Evolutionary conservation across 1,140 invertebrate genomes (phyloP).

Genomic region (Samia ricini): DNA sequence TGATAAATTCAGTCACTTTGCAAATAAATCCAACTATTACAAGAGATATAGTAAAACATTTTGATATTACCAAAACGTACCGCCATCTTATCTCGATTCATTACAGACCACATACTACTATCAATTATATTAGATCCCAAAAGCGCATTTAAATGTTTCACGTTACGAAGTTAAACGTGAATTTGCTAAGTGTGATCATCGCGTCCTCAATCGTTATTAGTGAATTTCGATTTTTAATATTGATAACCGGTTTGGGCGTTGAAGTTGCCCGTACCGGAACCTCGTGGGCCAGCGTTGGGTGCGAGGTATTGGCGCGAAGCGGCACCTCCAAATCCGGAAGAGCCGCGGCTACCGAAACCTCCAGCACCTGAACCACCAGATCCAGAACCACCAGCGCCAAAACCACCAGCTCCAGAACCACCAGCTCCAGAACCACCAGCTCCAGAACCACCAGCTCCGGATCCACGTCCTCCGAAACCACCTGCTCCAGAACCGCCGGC

Average conservation of each 20-base stretch:
- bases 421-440: slow-evolving; percentile 12
- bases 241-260: slow-evolving; percentile 65
- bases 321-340: slow-evolving; percentile 39
- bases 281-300: slow-evolving; percentile 54
- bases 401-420: slow-evolving; percentile 3
- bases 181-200: slow-evolving; percentile 3
- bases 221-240: slow-evolving; percentile 37
- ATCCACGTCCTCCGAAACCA: slow-evolving; percentile 11
- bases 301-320: slow-evolving; percentile 63
- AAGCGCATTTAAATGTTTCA: background rate
- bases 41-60: background rate
- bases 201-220: slow-evolving; percentile 15
- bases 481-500: slow-evolving; percentile 19
- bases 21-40: background rate
- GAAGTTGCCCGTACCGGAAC: slow-evolving; percentile 65
- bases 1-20: background rate
- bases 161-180: background rate
- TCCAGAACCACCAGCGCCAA: slow-evolving; percentile 8
- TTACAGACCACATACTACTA: background rate
- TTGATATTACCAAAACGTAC: background rate
- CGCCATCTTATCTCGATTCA: background rate
- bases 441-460: slow-evolving; percentile 14
- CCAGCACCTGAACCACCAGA: slow-evolving; percentile 11
- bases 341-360: slow-evolving; percentile 19
- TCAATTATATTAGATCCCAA: background rate